Evolutionary conservation across 1,140 invertebrate species (phyloP).

Genomic region (Heliconius congener): DNA sequence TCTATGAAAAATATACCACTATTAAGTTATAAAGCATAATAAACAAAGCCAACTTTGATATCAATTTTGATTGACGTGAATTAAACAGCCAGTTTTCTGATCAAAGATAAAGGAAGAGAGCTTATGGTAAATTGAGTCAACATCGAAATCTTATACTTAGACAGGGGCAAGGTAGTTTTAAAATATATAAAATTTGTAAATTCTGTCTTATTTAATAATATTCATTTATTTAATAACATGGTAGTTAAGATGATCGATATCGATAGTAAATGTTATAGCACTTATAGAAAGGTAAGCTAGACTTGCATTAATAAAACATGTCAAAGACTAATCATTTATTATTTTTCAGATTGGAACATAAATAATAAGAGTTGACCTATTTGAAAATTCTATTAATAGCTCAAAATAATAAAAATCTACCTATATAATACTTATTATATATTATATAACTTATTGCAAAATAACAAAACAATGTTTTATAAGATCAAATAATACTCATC

Average conservation of each 20-base stretch:
- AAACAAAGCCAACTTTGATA: background rate
- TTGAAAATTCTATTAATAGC: too few species aligned
- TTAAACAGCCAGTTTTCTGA: background rate
- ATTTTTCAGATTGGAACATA: too few species aligned
- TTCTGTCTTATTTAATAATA: background rate
- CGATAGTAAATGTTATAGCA: background rate
- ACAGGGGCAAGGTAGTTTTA: background rate
- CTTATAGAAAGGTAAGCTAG: background rate
- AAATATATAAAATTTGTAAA: background rate
- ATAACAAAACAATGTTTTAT: too few species aligned
- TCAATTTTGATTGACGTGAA: constrained; percentile 19
- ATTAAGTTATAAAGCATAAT: background rate
- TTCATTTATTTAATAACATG: background rate
- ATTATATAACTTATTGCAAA: too few species aligned
- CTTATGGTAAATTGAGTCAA: constrained; percentile 28
- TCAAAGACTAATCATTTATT: background rate
- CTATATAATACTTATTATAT: too few species aligned
- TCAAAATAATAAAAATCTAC: too few species aligned
- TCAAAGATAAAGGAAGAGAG: constrained; percentile 25
- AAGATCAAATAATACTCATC: too few species aligned
- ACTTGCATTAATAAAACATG: background rate
- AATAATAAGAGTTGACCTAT: too few species aligned
- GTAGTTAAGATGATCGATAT: background rate
- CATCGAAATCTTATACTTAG: background rate
- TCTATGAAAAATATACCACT: too few species aligned